Conservation (phyloP, 1,140 invertebrate species). For the Phthorimaea operculella region DNA sequence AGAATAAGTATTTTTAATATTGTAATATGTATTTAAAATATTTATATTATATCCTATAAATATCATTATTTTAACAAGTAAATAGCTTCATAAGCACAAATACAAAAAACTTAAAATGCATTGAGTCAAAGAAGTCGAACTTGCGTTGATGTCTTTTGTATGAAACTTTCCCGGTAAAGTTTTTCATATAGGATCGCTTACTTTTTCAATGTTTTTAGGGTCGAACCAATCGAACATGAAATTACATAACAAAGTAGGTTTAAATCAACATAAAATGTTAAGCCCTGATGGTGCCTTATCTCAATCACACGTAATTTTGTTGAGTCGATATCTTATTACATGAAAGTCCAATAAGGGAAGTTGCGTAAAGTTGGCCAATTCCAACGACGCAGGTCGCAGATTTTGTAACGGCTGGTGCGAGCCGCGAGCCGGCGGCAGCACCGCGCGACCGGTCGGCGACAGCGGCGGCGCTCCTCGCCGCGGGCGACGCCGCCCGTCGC, state of each 20-base stretch:
- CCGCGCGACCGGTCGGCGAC: constrained; percentile 2
- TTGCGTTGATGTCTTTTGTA: background rate
- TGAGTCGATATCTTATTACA: constrained; percentile 19
- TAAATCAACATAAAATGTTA: no score
- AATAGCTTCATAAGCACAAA: no score
- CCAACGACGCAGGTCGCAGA: constrained; percentile 22
- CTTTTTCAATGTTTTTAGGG: no score
- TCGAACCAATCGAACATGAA: no score
- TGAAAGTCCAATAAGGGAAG: constrained; percentile 35
- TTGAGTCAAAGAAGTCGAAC: no score
- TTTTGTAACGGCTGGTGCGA: constrained; percentile 37
- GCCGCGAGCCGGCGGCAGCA: constrained; percentile 13
- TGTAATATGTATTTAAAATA: background rate
- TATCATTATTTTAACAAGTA: no score
- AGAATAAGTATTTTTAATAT: background rate
- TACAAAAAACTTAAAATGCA: no score
- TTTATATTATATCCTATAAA: no score
- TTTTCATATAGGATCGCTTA: no score
- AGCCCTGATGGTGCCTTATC: background rate
- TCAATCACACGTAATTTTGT: background rate
- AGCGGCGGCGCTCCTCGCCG: constrained; percentile 9
- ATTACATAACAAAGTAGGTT: no score
- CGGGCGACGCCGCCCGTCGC: constrained; percentile 13
- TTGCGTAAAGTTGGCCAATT: constrained; percentile 39
- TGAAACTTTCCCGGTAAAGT: background rate